A percentile compares a stretch with the other conserved stretches of the same genome.
phyloP scores from a whole-genome alignment of 92 coral and sea anemone genomes.

The Porites divaricata region DNA sequence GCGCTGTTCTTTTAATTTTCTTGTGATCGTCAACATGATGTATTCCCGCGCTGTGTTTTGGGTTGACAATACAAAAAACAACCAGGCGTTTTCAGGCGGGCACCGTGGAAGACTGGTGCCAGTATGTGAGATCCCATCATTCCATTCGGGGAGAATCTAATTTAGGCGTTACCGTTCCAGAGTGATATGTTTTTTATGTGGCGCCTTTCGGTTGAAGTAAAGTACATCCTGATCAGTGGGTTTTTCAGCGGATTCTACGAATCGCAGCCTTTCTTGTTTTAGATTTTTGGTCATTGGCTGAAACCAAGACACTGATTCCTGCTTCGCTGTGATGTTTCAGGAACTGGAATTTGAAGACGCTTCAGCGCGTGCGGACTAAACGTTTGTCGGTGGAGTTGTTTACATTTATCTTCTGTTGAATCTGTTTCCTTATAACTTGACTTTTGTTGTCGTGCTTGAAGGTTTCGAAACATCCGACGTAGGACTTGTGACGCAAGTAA shows the following conservation, averaged over 20 bases:
- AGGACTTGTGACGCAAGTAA: constrained; percentile 21
- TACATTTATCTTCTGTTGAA: background rate
- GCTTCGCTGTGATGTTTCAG: background rate
- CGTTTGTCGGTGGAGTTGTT: background rate
- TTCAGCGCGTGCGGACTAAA: constrained; percentile 2
- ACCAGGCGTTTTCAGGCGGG: constrained; percentile 21
- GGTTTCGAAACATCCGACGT: constrained; percentile 1
- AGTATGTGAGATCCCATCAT: constrained; percentile 6
- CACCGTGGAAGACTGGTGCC: constrained; percentile 11
- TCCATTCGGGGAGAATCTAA: background rate
- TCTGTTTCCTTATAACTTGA: constrained; percentile 1
- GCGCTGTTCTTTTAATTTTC: background rate
- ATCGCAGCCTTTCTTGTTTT: background rate
- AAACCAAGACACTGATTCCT: background rate
- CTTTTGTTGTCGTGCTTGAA: background rate
- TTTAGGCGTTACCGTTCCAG: background rate
- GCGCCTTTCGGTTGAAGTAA: background rate
- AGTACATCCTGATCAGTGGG: background rate
- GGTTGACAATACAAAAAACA: background rate
- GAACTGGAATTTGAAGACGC: constrained; percentile 1
- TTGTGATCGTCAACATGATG: constrained; percentile 5
- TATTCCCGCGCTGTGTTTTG: background rate
- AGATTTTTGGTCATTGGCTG: background rate
- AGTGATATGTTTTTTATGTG: background rate
- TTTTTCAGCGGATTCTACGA: background rate